Base-by-base conservation (phyloP, 2,888 invertebrate genomes). In the Agrotis ipsilon region DNA sequence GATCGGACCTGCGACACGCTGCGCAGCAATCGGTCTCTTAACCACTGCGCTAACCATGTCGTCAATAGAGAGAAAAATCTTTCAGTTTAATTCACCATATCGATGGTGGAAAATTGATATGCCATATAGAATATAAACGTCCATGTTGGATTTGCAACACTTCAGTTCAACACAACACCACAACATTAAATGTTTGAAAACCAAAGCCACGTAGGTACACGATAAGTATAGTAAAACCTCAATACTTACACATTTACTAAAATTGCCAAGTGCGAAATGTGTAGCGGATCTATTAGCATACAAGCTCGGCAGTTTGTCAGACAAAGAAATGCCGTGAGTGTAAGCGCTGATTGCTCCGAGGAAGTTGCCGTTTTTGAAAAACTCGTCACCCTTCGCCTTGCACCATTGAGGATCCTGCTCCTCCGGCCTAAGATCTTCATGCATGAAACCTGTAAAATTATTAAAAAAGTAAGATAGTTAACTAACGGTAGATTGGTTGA, bases 381-480 rank as follows among this genome's bases (percentile, higher is more conserved):
- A 98, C 75, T 97, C 97, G 88, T 98, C 97, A 60, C 98, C 98
- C 92, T 98, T 98, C 75, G 97, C 97, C 87, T 98, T 97, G 68
- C 98, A 96, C 97, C 98, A 98, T 75, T 97, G 97, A 0, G 98
- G 98, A 92, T 98, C 98, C 82, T 97, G 97, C 91, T 98, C 98
- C 88, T 98, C 98, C 0, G 97, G 97, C 49, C 97, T 94, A 3
- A 98, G 94, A 88, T 98, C 98, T 88, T 97, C 97, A 13, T 97
- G 97, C 2, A 97, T 94, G 87, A 98, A 97, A 27, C 98, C 98
- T 95, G 87, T 6, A 51, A 52, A 52, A 1, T 51, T 27, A 32
- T 60, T 45, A 2, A 13, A 39, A 61, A 32, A 39, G 39, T 39
- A 39, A 39, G 9, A 39, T 39, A 11, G 9, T 39, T 2, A 39